These are phyloP conservation scores for Poeciliopsis infans DNA, from an alignment of 2,797 vertebrate genomes.

Conservation along the genomic window DNA sequence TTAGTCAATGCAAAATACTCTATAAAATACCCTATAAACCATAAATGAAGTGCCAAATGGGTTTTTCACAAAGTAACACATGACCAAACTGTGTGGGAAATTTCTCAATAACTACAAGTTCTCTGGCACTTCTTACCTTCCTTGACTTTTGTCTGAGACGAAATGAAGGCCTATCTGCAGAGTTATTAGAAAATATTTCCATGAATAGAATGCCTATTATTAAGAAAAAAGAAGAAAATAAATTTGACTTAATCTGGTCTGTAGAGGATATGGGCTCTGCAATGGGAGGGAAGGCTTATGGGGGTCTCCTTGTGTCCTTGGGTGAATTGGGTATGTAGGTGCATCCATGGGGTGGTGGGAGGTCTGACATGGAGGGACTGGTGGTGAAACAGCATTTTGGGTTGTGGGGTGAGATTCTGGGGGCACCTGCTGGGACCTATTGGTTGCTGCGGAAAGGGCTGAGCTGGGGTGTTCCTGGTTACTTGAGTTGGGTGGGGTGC, in stretches of 20 bases:
- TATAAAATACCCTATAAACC: neutral
- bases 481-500: neutral
- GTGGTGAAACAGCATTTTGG: neutral
- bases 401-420: neutral
- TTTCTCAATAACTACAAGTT: neutral
- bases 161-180: neutral
- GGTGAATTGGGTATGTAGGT: neutral
- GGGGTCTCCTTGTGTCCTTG: neutral
- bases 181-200: neutral
- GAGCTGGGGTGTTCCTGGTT: neutral
- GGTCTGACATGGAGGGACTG: neutral
- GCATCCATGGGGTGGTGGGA: neutral
- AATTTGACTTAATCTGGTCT: neutral
- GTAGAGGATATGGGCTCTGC: neutral
- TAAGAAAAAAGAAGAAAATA: neutral
- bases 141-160: neutral
- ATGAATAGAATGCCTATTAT: neutral
- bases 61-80: neutral
- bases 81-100: neutral
- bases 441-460: neutral
- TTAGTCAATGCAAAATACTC: neutral
- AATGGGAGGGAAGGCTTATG: neutral
- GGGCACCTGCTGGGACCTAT: neutral
- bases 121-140: neutral
- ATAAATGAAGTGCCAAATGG: neutral